Percentiles rank a stretch among this genome's conserved stretches.
Conservation (phyloP, 2,888 invertebrate genomes). For the Chrysopilus asiliformis region DNA sequence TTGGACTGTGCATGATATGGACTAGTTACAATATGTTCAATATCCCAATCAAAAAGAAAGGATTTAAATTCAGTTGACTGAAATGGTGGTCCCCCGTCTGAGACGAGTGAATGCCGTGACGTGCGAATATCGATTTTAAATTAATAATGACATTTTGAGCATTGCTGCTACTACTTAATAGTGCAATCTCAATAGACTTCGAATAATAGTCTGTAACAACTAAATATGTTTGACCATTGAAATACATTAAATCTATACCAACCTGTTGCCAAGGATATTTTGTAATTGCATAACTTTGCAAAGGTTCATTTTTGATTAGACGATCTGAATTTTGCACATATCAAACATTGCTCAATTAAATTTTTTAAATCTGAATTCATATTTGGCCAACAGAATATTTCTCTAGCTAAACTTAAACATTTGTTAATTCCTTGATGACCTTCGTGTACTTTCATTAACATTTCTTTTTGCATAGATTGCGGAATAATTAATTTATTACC, state of each 20-base stretch:
- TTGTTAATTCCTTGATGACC: conserved; percentile 11
- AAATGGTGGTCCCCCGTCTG: conserved; percentile 5
- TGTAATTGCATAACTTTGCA: conserved; percentile 1
- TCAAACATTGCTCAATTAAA: conserved; percentile 1
- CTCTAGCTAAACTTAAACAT: conserved; percentile 5
- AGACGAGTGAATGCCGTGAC: conserved; percentile 3
- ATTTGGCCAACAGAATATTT: conserved; percentile 9
- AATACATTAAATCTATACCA: conserved; percentile 5
- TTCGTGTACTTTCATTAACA: conserved; percentile 11
- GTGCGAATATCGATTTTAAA: conserved; percentile 3
- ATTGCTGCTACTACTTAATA: not conserved
- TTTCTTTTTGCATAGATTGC: conserved; percentile 3
- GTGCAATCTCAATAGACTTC: conserved; percentile 7
- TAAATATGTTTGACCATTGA: conserved; percentile 2
- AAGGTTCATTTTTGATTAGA: conserved; percentile 1
- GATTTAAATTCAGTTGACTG: conserved; percentile 1
- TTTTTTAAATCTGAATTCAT: conserved; percentile 4
- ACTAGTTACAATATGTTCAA: no score
- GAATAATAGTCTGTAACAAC: conserved; percentile 7
- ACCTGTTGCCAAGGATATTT: conserved; percentile 5
- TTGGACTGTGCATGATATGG: no score
- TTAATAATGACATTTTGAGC: not conserved
- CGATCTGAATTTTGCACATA: not conserved
- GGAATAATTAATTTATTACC: conserved; percentile 9
- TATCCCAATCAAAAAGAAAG: no score